Evolutionary conservation across 2,888 invertebrate genomes (phyloP), one percentile per base, ranked within the genome.

Genomic region (Oxyscelio sp.): DNA sequence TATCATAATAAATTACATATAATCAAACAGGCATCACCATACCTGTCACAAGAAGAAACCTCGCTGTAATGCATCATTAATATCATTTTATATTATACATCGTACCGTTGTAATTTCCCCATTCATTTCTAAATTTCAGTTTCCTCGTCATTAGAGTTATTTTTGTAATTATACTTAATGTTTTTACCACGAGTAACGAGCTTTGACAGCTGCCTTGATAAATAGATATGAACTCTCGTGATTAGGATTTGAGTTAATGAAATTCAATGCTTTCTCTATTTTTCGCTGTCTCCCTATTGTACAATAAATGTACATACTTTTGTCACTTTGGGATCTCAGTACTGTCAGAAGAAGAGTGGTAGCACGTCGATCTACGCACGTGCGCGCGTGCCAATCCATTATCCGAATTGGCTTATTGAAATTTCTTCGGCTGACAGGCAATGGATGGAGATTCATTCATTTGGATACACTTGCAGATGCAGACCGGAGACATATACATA

Each of bases 401-500:
- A 93, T 91, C 89, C 91, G 92, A 92, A 93, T 93, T 93, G 93
- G 93, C 93, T 93, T 93, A 93, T 93, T 93, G 93, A 93, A 93
- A 93, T 93, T 93, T 93, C 91, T 89, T 90, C 83, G 87, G 85
- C 85, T 89, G 91, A 93, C 92, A 90, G 92, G 87, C 89, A 92
- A 93, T 92, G 91, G 92, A 93, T 92, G 92, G 93, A 91, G 92
- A 92, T 92, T 91, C 93, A 91, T 90, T 90, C 90, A 89, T 92
- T 91, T 89, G 89, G 88, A 89, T 88, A 90, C 91, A 92, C 91
- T 92, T 91, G 91, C 91, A 90, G 90, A 90, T 90, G 90, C 88
- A 85, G 77, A 54, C 56, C 27, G 65, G 73, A 78, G 74, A 82
- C 85, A 66, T 59, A 77, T 78, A 78, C 79, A 78, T 85, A 87